Conservation (phyloP, 2,113 vertebrate genomes). For the Tyto alba region DNA sequence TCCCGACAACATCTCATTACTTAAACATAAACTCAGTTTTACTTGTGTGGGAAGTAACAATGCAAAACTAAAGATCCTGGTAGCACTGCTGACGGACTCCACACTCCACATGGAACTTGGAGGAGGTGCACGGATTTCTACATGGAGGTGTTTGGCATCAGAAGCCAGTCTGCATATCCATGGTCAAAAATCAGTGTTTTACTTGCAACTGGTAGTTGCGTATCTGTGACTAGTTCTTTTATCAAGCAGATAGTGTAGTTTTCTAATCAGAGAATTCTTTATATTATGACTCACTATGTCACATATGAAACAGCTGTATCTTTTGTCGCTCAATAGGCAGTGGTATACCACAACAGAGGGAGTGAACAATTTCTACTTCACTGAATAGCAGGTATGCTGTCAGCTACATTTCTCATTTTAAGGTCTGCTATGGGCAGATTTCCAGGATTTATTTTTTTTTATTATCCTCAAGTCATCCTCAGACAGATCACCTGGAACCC, state of each 20-base stretch:
- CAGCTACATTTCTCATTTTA: background rate
- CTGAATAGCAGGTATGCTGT: background rate
- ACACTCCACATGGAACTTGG: background rate
- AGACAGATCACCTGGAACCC: background rate
- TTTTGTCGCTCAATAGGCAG: background rate
- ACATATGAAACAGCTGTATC: background rate
- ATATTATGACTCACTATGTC: background rate
- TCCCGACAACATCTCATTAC: background rate
- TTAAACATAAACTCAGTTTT: background rate
- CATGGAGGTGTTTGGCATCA: background rate
- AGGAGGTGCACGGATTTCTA: background rate
- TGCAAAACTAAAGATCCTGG: background rate
- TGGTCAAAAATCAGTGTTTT: background rate
- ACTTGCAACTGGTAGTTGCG: accelerated
- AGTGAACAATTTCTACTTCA: background rate
- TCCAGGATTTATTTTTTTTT: background rate
- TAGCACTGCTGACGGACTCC: background rate
- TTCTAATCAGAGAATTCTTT: background rate
- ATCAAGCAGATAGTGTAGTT: background rate
- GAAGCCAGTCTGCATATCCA: background rate
- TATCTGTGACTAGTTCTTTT: background rate
- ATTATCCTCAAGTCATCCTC: background rate
- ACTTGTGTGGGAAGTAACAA: background rate
- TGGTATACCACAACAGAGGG: background rate
- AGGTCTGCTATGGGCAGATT: background rate